Evolutionary conservation across 2,113 vertebrate species (phyloP).

Genomic region (Mixornis gularis): DNA sequence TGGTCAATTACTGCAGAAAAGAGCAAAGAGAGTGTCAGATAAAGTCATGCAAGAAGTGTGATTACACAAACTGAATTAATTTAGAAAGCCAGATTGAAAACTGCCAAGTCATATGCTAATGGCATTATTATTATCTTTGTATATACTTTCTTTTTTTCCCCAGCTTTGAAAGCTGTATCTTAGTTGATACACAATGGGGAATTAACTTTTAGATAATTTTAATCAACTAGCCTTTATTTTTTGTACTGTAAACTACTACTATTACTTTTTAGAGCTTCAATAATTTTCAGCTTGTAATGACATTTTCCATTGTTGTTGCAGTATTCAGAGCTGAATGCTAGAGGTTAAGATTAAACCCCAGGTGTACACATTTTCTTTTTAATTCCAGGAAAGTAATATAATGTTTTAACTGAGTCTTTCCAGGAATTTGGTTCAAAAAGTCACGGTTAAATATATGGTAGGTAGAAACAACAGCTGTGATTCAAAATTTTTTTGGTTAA

Average conservation of each 20-base stretch:
- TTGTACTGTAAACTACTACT: not conserved
- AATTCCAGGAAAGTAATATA: not conserved
- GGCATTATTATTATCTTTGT: not conserved
- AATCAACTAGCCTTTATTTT: not conserved
- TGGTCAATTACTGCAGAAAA: not conserved
- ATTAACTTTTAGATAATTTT: not conserved
- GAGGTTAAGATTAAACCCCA: not conserved
- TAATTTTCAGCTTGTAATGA: not conserved
- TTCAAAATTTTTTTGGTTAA: not conserved
- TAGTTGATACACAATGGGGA: not conserved
- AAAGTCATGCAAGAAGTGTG: not conserved
- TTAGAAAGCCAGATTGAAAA: not conserved
- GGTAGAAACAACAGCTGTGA: constrained; percentile 13
- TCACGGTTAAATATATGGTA: not conserved
- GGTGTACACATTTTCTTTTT: not conserved
- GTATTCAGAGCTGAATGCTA: not conserved
- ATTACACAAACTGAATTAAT: not conserved
- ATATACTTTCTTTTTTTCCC: not conserved
- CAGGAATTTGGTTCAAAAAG: constrained; percentile 33
- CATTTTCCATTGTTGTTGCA: not conserved
- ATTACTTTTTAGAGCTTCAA: not conserved
- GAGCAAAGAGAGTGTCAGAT: not conserved
- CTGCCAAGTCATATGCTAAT: not conserved
- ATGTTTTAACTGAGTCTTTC: constrained; percentile 11
- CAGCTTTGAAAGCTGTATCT: not conserved